A percentile compares a stretch with the other conserved stretches of the same genome.
Conservation (phyloP, 1,140 invertebrate genomes). For the Oryzaephilus surinamensis region DNA sequence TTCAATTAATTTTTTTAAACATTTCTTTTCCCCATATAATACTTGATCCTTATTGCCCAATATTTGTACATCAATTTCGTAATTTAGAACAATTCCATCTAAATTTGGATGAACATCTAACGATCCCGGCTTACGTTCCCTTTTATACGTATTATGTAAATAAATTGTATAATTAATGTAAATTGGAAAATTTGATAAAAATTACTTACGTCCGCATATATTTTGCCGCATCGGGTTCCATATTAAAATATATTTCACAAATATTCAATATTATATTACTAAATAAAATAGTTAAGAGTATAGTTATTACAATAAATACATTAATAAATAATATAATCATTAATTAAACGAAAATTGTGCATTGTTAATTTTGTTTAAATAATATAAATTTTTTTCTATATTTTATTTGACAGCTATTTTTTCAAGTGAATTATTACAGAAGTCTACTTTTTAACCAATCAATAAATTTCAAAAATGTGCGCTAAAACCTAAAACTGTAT, state of each 20-base stretch:
- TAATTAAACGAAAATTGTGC: no score
- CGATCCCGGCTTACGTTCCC: slow-evolving; percentile 69
- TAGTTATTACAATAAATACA: no score
- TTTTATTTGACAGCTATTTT: no score
- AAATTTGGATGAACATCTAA: slow-evolving; percentile 87
- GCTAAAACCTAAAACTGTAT: slow-evolving; percentile 23
- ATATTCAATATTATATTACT: no score
- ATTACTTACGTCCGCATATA: slow-evolving; percentile 46
- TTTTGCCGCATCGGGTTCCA: slow-evolving; percentile 50
- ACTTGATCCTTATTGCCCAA: slow-evolving; percentile 73
- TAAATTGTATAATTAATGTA: slow-evolving; percentile 7
- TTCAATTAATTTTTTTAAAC: slow-evolving; percentile 75
- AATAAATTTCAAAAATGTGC: slow-evolving; percentile 22
- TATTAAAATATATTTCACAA: slow-evolving; percentile 26
- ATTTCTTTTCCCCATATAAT: slow-evolving; percentile 75
- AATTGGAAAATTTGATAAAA: slow-evolving; percentile 5
- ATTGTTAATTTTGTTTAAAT: no score
- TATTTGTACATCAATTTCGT: slow-evolving; percentile 79
- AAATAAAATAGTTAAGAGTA: no score
- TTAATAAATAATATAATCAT: no score
- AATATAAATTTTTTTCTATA: no score
- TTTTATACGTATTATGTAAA: no score
- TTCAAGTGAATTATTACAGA: no score
- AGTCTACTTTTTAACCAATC: no score
- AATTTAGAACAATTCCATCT: slow-evolving; percentile 81